phyloP scores from a whole-genome alignment of 2,113 vertebrate genomes.

The Engraulis encrasicolus region DNA sequence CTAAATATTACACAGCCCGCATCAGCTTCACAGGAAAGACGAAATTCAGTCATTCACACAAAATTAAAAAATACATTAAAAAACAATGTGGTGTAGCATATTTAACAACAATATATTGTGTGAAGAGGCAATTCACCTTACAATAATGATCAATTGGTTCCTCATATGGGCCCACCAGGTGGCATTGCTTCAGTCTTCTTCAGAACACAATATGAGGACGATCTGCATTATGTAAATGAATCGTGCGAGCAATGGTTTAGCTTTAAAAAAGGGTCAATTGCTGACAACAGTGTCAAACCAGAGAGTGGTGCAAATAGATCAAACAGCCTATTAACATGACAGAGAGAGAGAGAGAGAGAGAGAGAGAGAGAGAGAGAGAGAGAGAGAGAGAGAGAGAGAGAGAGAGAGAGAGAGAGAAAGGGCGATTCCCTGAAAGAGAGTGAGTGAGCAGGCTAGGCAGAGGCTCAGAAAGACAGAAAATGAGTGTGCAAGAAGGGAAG shows the following conservation, averaged over 20 bases:
- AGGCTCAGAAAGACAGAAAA: background rate
- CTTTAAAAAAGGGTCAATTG: background rate
- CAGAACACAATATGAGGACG: background rate
- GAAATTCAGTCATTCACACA: no score
- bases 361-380: background rate
- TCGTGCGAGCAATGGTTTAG: background rate
- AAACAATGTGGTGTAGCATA: no score
- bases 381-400: constrained; percentile 17
- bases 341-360: background rate
- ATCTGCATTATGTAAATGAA: constrained; percentile 14
- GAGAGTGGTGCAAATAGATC: constrained; percentile 8
- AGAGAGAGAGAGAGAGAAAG: background rate
- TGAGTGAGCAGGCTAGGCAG: no score
- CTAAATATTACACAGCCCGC: no score
- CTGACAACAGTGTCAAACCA: background rate
- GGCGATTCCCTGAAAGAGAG: background rate
- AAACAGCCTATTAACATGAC: constrained; percentile 33
- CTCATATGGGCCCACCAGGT: constrained; percentile 40
- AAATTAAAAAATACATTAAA: no score
- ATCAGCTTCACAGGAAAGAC: no score
- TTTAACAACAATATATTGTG: background rate
- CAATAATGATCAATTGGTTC: background rate
- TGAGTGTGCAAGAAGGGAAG: background rate
- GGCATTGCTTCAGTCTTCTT: constrained; percentile 50
- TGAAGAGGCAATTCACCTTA: no score